phyloP scores from a whole-genome alignment of 2,113 vertebrate genomes.

The Hippocampus guttulatus region DNA sequence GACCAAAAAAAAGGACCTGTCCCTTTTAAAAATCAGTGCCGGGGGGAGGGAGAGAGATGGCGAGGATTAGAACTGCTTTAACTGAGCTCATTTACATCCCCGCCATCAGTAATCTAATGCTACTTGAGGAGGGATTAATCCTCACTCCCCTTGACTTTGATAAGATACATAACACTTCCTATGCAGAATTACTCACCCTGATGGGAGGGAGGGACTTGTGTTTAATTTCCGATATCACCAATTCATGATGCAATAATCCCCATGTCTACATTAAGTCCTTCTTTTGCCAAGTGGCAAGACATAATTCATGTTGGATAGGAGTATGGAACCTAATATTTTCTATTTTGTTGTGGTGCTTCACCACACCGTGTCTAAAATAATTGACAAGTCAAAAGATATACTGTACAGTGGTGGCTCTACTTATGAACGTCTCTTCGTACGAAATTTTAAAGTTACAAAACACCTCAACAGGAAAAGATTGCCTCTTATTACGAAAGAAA shows the following conservation, averaged over 20 bases:
- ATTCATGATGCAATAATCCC: slow-evolving; percentile 42
- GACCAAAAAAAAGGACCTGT: slow-evolving; percentile 22
- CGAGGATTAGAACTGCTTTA: slow-evolving; percentile 63
- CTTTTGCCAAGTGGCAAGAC: slow-evolving; percentile 26
- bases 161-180: slow-evolving; percentile 67
- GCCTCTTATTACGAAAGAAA: no score
- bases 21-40: slow-evolving; percentile 43
- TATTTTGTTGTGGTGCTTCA: no score
- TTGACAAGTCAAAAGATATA: no score
- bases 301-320: no score
- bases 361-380: no score
- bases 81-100: slow-evolving; percentile 68
- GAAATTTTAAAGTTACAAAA: no score
- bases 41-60: slow-evolving; percentile 36
- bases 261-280: slow-evolving; percentile 33
- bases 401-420: no score
- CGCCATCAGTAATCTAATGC: slow-evolving; percentile 63
- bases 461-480: no score
- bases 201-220: slow-evolving; percentile 49
- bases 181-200: slow-evolving; percentile 60
- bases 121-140: slow-evolving; percentile 69
- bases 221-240: slow-evolving; percentile 50
- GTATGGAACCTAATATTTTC: no score
- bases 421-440: no score
- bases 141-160: slow-evolving; percentile 64